Percentiles rank a stretch among this genome's conserved stretches.
These are phyloP conservation scores for Pseudonaja textilis DNA, from an alignment of 2,113 vertebrate species.

Conservation along the genomic window DNA sequence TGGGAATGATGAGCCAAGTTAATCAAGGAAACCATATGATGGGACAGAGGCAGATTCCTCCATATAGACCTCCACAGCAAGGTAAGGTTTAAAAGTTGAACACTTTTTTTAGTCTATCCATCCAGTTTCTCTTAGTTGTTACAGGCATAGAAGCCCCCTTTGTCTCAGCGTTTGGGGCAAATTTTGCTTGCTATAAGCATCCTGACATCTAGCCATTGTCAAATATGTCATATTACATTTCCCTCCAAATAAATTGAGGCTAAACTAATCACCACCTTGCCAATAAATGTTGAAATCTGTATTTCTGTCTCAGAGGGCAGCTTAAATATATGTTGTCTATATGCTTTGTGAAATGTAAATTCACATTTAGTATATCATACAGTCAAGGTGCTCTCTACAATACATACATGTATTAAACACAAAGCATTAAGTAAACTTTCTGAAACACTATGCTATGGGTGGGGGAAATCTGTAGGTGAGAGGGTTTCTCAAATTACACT, in stretches of 20 bases:
- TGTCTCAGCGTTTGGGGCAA: neutral
- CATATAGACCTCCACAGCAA: slow-evolving; percentile 96
- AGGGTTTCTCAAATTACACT: slow-evolving; percentile 57
- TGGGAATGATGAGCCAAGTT: slow-evolving; percentile 96
- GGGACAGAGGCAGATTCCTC: slow-evolving; percentile 96
- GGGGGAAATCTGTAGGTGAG: slow-evolving; percentile 57
- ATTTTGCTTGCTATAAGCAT: neutral
- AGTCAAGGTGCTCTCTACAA: slow-evolving; percentile 33
- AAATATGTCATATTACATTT: neutral
- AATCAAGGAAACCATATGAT: slow-evolving; percentile 97
- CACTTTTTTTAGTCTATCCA: neutral
- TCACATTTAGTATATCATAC: neutral
- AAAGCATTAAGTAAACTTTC: slow-evolving; percentile 48
- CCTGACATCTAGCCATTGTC: neutral
- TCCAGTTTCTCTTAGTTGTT: neutral
- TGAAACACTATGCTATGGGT: slow-evolving; percentile 58
- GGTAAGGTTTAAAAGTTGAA: slow-evolving; percentile 71
- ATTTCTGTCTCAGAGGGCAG: slow-evolving; percentile 20
- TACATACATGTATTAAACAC: slow-evolving; percentile 24
- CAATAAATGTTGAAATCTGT: slow-evolving; percentile 23
- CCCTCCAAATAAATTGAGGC: slow-evolving; percentile 38
- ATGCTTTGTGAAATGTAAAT: slow-evolving; percentile 16
- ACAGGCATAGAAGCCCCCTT: neutral
- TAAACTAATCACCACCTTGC: slow-evolving; percentile 31
- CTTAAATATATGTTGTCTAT: neutral